Conservation (phyloP, 2,797 vertebrate species). For the Lemur catta region DNA sequence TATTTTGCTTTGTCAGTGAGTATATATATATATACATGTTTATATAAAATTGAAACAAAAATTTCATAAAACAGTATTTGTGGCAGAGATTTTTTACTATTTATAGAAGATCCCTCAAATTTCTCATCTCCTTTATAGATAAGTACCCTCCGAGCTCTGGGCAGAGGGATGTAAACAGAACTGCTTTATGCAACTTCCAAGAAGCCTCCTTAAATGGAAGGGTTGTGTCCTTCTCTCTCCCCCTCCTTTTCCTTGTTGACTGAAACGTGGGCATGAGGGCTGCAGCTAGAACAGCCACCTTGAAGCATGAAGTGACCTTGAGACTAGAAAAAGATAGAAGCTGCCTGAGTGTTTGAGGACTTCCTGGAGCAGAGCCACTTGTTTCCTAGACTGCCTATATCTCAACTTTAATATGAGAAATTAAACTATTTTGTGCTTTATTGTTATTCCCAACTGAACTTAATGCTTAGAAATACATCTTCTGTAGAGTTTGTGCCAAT, state of each 20-base stretch:
- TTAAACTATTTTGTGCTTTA: neutral
- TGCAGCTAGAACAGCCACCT: neutral
- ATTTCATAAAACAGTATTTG: neutral
- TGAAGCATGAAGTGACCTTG: neutral
- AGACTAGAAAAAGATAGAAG: neutral
- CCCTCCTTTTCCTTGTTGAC: neutral
- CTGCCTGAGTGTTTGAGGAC: neutral
- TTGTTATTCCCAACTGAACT: neutral
- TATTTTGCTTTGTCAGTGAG: neutral
- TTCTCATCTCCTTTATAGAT: neutral
- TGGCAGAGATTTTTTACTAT: neutral
- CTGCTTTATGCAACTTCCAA: neutral
- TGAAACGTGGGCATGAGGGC: neutral
- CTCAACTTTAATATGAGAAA: neutral
- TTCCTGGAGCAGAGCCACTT: neutral
- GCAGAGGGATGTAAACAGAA: neutral
- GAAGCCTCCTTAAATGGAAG: neutral
- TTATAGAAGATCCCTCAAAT: neutral
- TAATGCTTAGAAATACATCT: neutral
- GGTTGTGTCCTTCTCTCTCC: neutral
- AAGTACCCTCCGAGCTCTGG: neutral
- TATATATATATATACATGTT: neutral
- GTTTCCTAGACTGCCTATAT: neutral
- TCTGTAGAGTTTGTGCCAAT: neutral
- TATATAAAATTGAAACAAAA: neutral